Base-by-base conservation (phyloP, 2,888 invertebrate species). In the Cerastis rubricosa region DNA sequence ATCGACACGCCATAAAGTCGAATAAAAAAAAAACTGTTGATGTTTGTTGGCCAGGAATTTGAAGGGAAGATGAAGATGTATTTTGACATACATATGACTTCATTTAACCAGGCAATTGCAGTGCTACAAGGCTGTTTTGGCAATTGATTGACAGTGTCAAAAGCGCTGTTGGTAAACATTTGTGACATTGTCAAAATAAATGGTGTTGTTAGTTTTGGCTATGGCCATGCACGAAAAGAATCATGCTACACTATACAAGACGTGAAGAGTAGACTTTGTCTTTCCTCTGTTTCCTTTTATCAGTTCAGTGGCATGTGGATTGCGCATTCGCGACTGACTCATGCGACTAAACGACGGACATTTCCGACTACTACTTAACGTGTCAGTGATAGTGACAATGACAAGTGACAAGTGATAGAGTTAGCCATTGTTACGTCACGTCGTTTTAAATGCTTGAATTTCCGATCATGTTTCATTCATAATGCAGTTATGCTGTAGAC, bases 331-430 rank as follows among this genome's bases (percentile, higher is more conserved):
- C n/a, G 29, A 29, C n/a, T n/a, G 14, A n/a, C 57, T 40, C 47
- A 80, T 80, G 40, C 47, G 57, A 43, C 40, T 47, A 80, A 47
- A 29, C 57, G 29, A 59, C 29, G 12, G n/a, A 47, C 35, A 54
- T 79, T 54, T 75, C 80, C 80, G 45, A 25, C 17, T 25, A 12
- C 35, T 47, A 70, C n/a, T 25, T 47, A 47, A 7, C 19, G 14
- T 71, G 72, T 49, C 76, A 40, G 17, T 69, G 9, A 19, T 80
- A 40, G 17, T 69, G 9, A 19, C 54, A 77, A 12, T 72, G 57
- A 43, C 29, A 54, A 35, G 19, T 59, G 19, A 49, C 43, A 80
- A 59, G 19, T 59, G 19, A 49, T 43, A 80, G 49, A 57, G 11
- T 1, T 29, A 29, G 29, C 19, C 57, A 57, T 57, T 80, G 54